Conservation (phyloP, 2,113 vertebrate genomes). For the Corynorhinus townsendii region DNA sequence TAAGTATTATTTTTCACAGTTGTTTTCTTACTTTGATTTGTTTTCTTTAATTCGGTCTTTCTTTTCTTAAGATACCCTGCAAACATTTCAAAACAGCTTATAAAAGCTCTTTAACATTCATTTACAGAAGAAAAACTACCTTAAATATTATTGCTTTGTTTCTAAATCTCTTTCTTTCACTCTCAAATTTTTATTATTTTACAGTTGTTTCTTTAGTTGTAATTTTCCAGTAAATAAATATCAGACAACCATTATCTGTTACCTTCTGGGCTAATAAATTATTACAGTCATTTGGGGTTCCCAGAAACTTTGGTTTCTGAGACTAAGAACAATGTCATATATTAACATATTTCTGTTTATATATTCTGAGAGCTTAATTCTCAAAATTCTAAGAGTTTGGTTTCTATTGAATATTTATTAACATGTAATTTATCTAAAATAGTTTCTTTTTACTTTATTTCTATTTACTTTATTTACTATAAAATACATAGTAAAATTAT, state of each 20-base stretch:
- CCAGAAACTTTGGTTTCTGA: background rate
- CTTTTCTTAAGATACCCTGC: background rate
- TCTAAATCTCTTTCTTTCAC: slow-evolving; percentile 24
- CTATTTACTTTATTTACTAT: too few relatives aligned
- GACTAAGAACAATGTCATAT: background rate
- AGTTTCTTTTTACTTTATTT: background rate
- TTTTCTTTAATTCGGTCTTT: slow-evolving; percentile 42
- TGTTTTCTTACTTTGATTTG: background rate
- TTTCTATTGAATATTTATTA: slow-evolving; percentile 15
- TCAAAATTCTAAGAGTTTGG: background rate
- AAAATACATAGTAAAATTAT: too few relatives aligned
- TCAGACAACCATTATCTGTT: background rate
- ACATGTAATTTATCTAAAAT: slow-evolving; percentile 32
- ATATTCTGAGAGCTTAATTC: background rate
- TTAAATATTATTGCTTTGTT: slow-evolving; percentile 5
- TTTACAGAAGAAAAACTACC: background rate
- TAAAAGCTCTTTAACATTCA: background rate
- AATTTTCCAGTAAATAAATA: slow-evolving; percentile 11
- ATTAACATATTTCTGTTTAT: background rate
- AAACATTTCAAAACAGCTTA: background rate
- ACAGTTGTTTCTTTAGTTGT: background rate
- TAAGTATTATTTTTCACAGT: slow-evolving; percentile 79
- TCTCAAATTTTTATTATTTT: slow-evolving; percentile 22
- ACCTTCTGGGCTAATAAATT: background rate
- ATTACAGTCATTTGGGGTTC: slow-evolving; percentile 5